A percentile compares a stretch with the other conserved stretches of the same genome.
These are phyloP conservation scores for Drosophila mayaguana DNA, from an alignment of 2,888 invertebrate genomes.

Conservation along the genomic window DNA sequence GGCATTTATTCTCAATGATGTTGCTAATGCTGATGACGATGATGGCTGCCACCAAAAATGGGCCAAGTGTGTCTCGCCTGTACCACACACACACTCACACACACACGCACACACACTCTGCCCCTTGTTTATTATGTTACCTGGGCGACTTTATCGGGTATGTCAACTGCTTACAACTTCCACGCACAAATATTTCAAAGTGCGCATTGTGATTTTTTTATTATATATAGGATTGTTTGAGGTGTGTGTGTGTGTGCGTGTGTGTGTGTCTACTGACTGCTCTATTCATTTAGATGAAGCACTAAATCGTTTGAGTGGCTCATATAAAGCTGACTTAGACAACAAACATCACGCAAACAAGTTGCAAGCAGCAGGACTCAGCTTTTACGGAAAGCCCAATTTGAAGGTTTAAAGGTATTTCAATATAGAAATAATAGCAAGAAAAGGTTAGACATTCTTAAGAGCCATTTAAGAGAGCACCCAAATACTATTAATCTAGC, in stretches of 20 bases:
- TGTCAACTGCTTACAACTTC: slow-evolving; percentile 48
- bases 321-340: slow-evolving; percentile 11
- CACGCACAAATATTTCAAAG: slow-evolving; percentile 51
- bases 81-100: not conserved
- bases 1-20: slow-evolving; percentile 78
- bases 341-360: not conserved
- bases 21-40: slow-evolving; percentile 73
- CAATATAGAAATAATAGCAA: not conserved
- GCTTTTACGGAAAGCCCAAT: not conserved
- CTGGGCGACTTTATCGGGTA: slow-evolving; percentile 61
- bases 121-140: slow-evolving; percentile 33
- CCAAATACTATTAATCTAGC: not conserved
- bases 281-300: slow-evolving; percentile 50
- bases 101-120: not conserved
- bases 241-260: not conserved
- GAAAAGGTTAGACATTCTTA: not conserved
- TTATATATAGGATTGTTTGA: slow-evolving; percentile 18
- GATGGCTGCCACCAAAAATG: slow-evolving; percentile 27
- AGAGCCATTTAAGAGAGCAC: not conserved
- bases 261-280: slow-evolving; percentile 3
- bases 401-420: not conserved
- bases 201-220: slow-evolving; percentile 65
- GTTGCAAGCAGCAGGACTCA: too few species aligned
- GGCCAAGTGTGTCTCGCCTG: slow-evolving; percentile 23
- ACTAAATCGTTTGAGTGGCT: slow-evolving; percentile 44